phyloP scores from a whole-genome alignment of 2,888 invertebrate species.

The Brachyptera putata region DNA sequence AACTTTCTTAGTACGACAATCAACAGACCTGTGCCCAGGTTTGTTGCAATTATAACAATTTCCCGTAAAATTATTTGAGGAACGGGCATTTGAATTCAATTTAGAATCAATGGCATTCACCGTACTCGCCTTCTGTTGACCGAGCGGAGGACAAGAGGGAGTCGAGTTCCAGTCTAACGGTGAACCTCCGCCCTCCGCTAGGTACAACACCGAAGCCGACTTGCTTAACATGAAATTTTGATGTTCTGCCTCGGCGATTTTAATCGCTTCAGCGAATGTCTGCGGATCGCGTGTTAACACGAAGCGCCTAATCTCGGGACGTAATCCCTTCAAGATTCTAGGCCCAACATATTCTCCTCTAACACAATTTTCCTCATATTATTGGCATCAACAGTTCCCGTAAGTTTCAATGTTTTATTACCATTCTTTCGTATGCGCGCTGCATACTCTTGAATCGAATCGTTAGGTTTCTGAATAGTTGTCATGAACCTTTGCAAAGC shows the following conservation, averaged over 20 bases:
- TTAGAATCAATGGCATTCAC: no score
- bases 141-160: background rate
- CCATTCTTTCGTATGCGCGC: background rate
- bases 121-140: background rate
- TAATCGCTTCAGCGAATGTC: background rate
- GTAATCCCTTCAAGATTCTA: background rate
- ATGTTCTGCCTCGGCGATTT: background rate
- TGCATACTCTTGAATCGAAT: background rate
- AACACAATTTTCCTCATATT: background rate
- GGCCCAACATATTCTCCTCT: background rate
- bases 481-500: background rate
- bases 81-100: no score
- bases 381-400: background rate
- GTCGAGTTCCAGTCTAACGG: background rate
- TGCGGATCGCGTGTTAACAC: background rate
- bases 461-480: background rate
- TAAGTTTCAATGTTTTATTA: background rate
- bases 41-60: background rate
- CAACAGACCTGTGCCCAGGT: background rate
- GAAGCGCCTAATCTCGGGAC: background rate
- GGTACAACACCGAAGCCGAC: background rate
- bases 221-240: background rate
- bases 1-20: no score
- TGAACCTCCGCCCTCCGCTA: background rate
- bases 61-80: background rate